Base-by-base conservation (phyloP, 2,888 invertebrate species). In the Pachydiplax longipennis region DNA sequence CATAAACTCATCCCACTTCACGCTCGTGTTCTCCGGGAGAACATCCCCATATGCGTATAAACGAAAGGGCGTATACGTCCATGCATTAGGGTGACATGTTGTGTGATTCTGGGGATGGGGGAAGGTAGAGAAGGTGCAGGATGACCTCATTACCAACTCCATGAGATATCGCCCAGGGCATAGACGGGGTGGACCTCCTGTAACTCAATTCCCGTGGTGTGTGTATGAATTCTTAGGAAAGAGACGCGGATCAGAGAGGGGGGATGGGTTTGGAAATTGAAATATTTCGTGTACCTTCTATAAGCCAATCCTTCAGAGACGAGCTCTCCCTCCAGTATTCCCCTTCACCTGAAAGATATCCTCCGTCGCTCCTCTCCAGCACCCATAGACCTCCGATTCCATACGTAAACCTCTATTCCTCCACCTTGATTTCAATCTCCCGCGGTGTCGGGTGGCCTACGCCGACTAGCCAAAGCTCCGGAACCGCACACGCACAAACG, bases 61-160 rank as follows among this genome's bases (percentile, higher is more conserved):
- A 53, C 53, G 53, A 18, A 3, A 53, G 53, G 18, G 18, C 53
- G 18, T 8, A 53, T 18, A 5, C 53, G 53, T 53, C 53, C 18
- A 18, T 15, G 53, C 53, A 53, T 53, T 53, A 53, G 53, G 53
- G 53, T 2, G 13, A 31, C 73, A 31, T 31, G 73, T 73, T 18
- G 73, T 0, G 73, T 65, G 65, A 15, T 18, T 61, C 15, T 0
- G n/a, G 0, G 61, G 61, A 61, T 3, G n/a, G 18, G n/a, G n/a
- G 65, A n/a, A n/a, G n/a, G 25, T 65, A 25, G 25, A 18, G 31
- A 31, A 31, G 25, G 73, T 12, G 58, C 18, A 87, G n/a, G 87
- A 87, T 87, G 37, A 65, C 87, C 87, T 87, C 87, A 61, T 87
- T 61, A 87, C 87, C 61, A 61, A 35, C 87, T 61, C 87, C 37